Percentiles rank a stretch among this genome's conserved stretches.
These are phyloP conservation scores for Onychomys leucogaster DNA, from an alignment of 2,797 vertebrate species.

Conservation along the genomic window DNA sequence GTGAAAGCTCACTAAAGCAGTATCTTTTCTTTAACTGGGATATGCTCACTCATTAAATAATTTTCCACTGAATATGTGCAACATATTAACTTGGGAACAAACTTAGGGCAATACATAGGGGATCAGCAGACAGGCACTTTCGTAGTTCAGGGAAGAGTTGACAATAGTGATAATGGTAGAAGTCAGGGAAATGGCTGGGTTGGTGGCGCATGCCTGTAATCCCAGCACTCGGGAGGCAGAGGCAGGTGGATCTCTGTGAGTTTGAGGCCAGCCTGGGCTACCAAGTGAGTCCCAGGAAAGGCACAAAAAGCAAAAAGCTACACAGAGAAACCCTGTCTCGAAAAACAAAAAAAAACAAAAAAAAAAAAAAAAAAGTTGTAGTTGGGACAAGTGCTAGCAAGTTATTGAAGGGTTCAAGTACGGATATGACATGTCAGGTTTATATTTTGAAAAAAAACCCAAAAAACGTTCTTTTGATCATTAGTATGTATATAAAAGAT, in stretches of 20 bases:
- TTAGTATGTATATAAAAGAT: background rate
- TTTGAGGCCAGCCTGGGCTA: no score
- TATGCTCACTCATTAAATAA: background rate
- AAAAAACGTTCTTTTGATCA: background rate
- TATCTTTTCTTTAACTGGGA: background rate
- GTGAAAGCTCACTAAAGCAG: background rate
- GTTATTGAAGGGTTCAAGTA: background rate
- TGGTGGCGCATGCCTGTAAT: no score
- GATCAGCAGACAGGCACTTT: background rate
- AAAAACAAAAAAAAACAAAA: no score
- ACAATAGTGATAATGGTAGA: background rate
- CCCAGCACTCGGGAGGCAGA: no score
- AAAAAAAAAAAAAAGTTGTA: no score
- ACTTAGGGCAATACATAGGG: background rate
- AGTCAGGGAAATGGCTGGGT: background rate
- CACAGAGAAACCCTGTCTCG: no score
- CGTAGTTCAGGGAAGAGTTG: background rate
- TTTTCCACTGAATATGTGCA: background rate
- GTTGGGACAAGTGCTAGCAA: background rate
- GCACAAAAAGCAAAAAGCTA: no score
- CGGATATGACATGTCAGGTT: no score
- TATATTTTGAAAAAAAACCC: background rate
- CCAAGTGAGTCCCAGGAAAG: no score
- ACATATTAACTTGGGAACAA: background rate
- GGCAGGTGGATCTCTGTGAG: no score